phyloP scores from a whole-genome alignment of 2,888 invertebrate species.

The Ethmia dodecea region DNA sequence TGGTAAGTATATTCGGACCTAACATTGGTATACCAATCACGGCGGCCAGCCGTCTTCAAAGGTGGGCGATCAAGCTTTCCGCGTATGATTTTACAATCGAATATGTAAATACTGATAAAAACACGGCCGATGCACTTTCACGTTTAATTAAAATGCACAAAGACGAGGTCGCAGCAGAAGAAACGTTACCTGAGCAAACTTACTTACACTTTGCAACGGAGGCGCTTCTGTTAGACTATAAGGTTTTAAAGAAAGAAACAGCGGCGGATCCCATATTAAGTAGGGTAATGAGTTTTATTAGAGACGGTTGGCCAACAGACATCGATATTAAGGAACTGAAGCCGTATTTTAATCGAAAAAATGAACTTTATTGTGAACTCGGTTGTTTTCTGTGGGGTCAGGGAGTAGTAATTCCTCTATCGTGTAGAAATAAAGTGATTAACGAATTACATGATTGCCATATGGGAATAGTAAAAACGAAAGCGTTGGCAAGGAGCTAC shows the following conservation, averaged over 20 bases:
- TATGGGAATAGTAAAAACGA: not conserved
- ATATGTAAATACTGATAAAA: constrained; percentile 14
- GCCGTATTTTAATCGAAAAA: constrained; percentile 15
- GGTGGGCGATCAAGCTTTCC: constrained; percentile 17
- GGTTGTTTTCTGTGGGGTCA: constrained; percentile 11
- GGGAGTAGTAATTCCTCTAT: constrained; percentile 5
- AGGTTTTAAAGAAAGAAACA: constrained; percentile 10
- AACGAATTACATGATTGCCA: not conserved
- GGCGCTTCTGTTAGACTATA: constrained; percentile 12
- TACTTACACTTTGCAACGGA: constrained; percentile 8
- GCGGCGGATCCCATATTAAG: constrained; percentile 7
- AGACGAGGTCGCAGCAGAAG: not conserved
- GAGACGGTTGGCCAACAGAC: constrained; percentile 19
- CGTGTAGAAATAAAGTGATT: constrained; percentile 1
- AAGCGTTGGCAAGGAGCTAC: not conserved
- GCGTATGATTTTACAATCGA: constrained; percentile 16
- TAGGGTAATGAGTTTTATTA: constrained; percentile 14
- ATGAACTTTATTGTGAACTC: constrained; percentile 20
- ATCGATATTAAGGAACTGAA: constrained; percentile 8
- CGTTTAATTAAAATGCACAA: not conserved
- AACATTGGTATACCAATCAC: constrained; percentile 12
- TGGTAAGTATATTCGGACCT: constrained; percentile 7
- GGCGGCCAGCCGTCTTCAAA: constrained; percentile 15
- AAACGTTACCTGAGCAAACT: constrained; percentile 7
- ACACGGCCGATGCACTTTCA: constrained; percentile 14